phyloP scores from a whole-genome alignment of 2,113 vertebrate species.

The Gymnarchus niloticus region DNA sequence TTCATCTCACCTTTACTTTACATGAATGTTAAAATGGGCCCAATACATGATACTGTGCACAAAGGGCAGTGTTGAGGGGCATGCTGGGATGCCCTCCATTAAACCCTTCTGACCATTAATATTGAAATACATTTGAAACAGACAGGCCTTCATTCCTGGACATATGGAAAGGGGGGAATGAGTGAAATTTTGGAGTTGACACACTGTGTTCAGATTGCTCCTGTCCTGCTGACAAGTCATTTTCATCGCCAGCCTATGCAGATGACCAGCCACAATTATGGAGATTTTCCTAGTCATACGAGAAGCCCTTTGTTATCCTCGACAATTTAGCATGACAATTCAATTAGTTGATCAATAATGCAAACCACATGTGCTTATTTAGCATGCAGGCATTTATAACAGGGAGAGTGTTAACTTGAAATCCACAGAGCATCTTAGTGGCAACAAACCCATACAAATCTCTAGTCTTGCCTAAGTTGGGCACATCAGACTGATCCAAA shows the following conservation, averaged over 20 bases:
- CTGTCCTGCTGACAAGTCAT: neutral
- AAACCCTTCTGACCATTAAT: neutral
- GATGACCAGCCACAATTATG: neutral
- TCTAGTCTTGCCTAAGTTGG: no score
- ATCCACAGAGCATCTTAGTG: no score
- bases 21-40: neutral
- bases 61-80: neutral
- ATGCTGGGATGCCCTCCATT: neutral
- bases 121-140: neutral
- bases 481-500: no score
- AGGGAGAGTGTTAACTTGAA: neutral
- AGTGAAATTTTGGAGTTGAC: neutral
- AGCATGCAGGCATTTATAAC: neutral
- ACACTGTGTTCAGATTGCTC: neutral
- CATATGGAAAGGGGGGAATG: neutral
- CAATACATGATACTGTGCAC: neutral
- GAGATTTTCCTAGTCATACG: neutral
- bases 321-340: neutral
- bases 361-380: neutral
- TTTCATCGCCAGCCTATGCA: neutral
- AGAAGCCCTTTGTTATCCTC: neutral
- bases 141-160: neutral
- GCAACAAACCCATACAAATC: no score
- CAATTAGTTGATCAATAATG: neutral
- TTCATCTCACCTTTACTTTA: neutral